Conservation (phyloP, 1,140 invertebrate genomes). For the Propsilocerus akamusi region DNA sequence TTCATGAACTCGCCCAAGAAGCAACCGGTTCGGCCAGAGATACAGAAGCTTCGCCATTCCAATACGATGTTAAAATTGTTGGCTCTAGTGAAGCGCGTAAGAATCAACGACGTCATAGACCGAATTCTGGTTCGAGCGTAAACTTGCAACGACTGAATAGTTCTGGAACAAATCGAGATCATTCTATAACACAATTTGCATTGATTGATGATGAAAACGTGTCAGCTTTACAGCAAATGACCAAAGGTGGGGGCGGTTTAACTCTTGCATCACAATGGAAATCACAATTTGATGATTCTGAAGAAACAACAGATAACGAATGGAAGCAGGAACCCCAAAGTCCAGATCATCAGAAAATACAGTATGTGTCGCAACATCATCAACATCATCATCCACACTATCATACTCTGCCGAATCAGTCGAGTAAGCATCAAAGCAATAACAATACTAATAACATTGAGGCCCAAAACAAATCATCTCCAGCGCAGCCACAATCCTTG, state of each 20-base stretch:
- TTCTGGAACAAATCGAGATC: conserved; percentile 25
- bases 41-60: conserved; percentile 6
- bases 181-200: conserved; percentile 63
- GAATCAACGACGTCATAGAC: conserved; percentile 10
- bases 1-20: conserved; percentile 27
- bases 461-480: background rate
- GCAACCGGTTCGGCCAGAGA: conserved; percentile 11
- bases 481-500: background rate
- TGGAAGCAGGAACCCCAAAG: conserved; percentile 58
- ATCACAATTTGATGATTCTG: conserved; percentile 84
- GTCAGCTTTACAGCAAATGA: conserved; percentile 68
- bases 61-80: conserved; percentile 7
- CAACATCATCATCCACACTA: background rate
- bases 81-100: conserved; percentile 10
- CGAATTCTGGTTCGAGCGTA: background rate
- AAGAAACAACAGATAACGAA: conserved; percentile 79
- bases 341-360: conserved; percentile 5
- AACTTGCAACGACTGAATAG: background rate
- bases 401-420: background rate
- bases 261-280: conserved; percentile 85
- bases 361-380: background rate
- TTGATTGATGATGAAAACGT: conserved; percentile 86
- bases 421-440: conserved; percentile 1
- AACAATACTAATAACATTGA: background rate
- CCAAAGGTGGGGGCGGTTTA: conserved; percentile 49